These are phyloP conservation scores for Tribolium madens DNA, from an alignment of 1,140 invertebrate genomes.

Conservation along the genomic window DNA sequence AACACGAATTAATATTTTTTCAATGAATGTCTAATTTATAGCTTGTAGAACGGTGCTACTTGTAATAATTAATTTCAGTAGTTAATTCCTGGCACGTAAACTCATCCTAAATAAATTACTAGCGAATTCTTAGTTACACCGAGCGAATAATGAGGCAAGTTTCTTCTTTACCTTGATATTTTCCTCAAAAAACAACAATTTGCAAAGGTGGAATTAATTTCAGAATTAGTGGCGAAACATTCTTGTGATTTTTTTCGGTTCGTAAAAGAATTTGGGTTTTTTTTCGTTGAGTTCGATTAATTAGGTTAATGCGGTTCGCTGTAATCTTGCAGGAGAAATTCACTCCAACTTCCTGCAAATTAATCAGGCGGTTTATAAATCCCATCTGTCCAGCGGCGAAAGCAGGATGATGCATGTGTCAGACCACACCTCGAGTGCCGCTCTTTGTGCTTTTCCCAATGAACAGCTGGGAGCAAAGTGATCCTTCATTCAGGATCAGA, in stretches of 20 bases:
- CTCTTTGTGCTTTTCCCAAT: conserved; percentile 16
- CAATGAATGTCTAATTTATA: no score
- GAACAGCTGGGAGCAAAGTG: conserved; percentile 17
- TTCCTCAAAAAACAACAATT: not conserved
- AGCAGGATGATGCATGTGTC: conserved; percentile 5
- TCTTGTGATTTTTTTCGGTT: no score
- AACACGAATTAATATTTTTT: no score
- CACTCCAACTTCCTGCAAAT: conserved; percentile 8
- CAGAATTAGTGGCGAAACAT: not conserved
- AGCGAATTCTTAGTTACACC: not conserved
- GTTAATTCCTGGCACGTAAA: not conserved
- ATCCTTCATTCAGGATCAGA: conserved; percentile 27
- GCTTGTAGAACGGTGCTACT: not conserved
- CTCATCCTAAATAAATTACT: not conserved
- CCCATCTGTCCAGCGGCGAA: conserved; percentile 5
- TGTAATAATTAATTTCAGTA: not conserved
- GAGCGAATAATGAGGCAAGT: not conserved
- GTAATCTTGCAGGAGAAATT: not conserved
- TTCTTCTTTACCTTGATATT: conserved; percentile 3
- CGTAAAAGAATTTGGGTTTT: no score
- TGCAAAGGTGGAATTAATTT: conserved; percentile 22
- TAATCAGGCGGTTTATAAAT: not conserved
- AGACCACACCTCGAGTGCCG: conserved; percentile 15
- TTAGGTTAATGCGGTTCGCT: not conserved
- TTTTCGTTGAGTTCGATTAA: not conserved